A percentile compares a stretch with the other conserved stretches of the same genome.
Conservation (phyloP, 1,140 invertebrate species). For the Trypoxylus dichotomus region DNA sequence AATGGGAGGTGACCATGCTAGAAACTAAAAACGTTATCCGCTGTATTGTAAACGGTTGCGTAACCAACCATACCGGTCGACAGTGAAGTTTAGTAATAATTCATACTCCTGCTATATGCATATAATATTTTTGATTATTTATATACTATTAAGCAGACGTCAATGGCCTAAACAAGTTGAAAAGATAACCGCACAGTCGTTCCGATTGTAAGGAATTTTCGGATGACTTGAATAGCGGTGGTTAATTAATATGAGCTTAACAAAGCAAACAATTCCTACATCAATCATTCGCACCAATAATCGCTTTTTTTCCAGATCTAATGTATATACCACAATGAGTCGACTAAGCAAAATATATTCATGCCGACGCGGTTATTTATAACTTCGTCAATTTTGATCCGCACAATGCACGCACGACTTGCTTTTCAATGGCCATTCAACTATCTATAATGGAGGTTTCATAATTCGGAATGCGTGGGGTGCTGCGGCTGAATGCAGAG, state of each 20-base stretch:
- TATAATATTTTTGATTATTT: too few relatives aligned
- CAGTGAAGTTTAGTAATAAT: too few relatives aligned
- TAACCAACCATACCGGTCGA: too few relatives aligned
- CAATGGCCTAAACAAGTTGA: too few relatives aligned
- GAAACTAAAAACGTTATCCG: too few relatives aligned
- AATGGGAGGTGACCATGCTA: too few relatives aligned
- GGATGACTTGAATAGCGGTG: too few relatives aligned
- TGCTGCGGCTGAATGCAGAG: neutral
- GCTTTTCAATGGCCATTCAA: neutral
- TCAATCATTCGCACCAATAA: neutral
- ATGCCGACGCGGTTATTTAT: neutral
- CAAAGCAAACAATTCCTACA: neutral
- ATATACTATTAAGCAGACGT: too few relatives aligned
- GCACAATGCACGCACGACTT: neutral
- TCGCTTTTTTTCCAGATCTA: neutral
- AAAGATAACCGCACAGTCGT: too few relatives aligned
- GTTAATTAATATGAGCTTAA: neutral
- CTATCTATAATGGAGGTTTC: neutral
- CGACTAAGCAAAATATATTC: neutral
- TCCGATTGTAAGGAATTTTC: too few relatives aligned
- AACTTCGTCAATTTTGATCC: neutral
- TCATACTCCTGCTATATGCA: too few relatives aligned
- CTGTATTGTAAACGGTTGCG: too few relatives aligned
- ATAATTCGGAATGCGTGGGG: neutral
- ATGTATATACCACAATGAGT: neutral